A percentile compares a stretch with the other conserved stretches of the same genome.
Conservation (phyloP, 2,113 vertebrate genomes). For the Phodopus roborovskii region DNA sequence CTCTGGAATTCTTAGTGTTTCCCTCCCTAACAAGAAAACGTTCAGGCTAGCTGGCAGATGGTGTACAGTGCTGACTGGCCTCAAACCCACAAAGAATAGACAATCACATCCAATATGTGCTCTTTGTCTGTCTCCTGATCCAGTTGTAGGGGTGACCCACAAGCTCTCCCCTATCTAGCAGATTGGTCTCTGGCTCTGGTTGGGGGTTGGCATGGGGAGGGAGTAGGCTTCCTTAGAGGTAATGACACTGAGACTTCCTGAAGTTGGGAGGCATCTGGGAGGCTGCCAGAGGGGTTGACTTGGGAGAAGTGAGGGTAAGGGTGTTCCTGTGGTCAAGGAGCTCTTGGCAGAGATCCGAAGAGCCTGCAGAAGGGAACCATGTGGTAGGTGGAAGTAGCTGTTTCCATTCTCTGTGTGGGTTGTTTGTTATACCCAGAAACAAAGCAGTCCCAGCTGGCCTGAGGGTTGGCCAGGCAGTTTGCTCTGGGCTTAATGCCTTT, state of each 20-base stretch:
- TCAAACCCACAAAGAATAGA: not conserved
- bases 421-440: constrained; percentile 24
- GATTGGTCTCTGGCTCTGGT: not conserved
- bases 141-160: no score
- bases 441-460: not conserved
- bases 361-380: not conserved
- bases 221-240: not conserved
- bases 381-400: not conserved
- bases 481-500: not conserved
- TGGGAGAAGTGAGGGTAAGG: not conserved
- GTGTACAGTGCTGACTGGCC: not conserved
- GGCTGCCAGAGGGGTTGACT: not conserved
- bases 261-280: not conserved
- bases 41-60: not conserved
- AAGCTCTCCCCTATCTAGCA: not conserved
- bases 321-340: constrained; percentile 28
- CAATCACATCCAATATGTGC: not conserved
- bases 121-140: not conserved
- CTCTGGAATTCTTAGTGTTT: constrained; percentile 8
- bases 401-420: constrained; percentile 39
- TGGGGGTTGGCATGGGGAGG: not conserved
- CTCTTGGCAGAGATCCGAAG: constrained; percentile 31
- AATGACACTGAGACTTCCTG: not conserved
- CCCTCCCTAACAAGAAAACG: not conserved
- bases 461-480: not conserved